A percentile compares a stretch with the other conserved stretches of the same genome.
Conservation (phyloP, 2,888 invertebrate genomes). For the Scrobipalpa atriplicella region DNA sequence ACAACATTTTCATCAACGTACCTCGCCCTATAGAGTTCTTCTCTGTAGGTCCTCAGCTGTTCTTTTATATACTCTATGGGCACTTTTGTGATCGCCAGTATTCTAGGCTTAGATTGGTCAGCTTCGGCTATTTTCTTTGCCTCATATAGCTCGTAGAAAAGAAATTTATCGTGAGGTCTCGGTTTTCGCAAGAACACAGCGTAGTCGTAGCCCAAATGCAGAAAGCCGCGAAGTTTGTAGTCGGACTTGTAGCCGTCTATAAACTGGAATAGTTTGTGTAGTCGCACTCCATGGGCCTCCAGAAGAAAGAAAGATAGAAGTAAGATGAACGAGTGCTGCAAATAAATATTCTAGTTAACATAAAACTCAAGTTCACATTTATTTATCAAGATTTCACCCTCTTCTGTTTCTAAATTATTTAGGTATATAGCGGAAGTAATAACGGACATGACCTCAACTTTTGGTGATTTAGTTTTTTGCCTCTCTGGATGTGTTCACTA, state of each 20-base stretch:
- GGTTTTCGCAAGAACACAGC: slow-evolving; percentile 62
- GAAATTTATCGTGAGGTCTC: slow-evolving; percentile 58
- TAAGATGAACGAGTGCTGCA: slow-evolving; percentile 47
- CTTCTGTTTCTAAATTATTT: background rate
- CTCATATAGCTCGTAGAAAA: slow-evolving; percentile 70
- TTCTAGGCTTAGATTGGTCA: slow-evolving; percentile 52
- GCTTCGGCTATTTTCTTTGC: slow-evolving; percentile 54
- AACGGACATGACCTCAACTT: background rate
- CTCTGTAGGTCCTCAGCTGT: slow-evolving; percentile 57
- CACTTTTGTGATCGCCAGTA: slow-evolving; percentile 66
- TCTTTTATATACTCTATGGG: slow-evolving; percentile 66
- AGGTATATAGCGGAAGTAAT: background rate
- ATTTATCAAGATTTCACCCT: background rate
- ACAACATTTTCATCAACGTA: slow-evolving; percentile 58
- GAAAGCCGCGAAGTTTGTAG: slow-evolving; percentile 58
- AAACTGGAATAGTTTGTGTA: slow-evolving; percentile 65
- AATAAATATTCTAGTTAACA: background rate
- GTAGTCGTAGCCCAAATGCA: slow-evolving; percentile 70
- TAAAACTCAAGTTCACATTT: background rate
- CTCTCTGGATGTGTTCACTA: too few relatives aligned
- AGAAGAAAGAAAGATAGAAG: slow-evolving; percentile 39
- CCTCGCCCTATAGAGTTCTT: slow-evolving; percentile 62
- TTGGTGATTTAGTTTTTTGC: too few relatives aligned
- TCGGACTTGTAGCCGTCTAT: slow-evolving; percentile 67
- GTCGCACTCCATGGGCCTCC: slow-evolving; percentile 51